Base-by-base conservation (phyloP, 2,888 invertebrate species). In the Nemotelus nigrinus region DNA sequence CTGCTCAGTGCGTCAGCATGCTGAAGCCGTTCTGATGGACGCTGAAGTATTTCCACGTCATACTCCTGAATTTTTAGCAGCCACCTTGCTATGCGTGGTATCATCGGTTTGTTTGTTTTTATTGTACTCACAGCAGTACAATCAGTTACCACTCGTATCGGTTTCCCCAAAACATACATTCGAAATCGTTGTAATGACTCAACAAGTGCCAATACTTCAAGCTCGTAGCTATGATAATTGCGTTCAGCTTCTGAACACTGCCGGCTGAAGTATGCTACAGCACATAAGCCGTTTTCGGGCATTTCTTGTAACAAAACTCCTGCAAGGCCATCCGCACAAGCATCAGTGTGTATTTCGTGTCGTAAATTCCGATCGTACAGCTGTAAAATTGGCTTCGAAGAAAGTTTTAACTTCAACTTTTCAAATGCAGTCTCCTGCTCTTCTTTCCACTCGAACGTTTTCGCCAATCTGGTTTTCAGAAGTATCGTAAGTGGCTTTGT, bases 301-400 rank as follows among this genome's bases (percentile, higher is more conserved):
- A 10, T 55, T 0, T 78, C 79, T 70, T 81, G 80, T 10, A 81
- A 53, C 2, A 81, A 57, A 6, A 81, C 72, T 5, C 77, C 82
- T 25, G 81, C 81, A 2, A 82, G 57, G 6, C 81, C 81, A n/a
- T 80, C 3, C 8, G 71, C 47, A 58, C 80, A 78, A 2, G 81
- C 81, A 67, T 81, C 80, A 0, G 79, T 81, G 63, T 81, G 80
- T 0, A 81, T 79, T 45, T 82, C 80, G 64, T 81, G 81, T 7
- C 76, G 48, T 2, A 77, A 79, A 0, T 41, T 64, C 6, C 55
- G 60, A 43, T 79, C 50, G 41, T 79, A 81, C 1, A 80, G 50
- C 0, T 76, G 70, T 6, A 81, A 64, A 43, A 80, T 64, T 0
- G 79, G 81, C 41, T 79, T 10, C 2, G 53, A 50, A 8, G 63